phyloP scores from a whole-genome alignment of 2,797 vertebrate genomes.

The Galaxias olidus region DNA sequence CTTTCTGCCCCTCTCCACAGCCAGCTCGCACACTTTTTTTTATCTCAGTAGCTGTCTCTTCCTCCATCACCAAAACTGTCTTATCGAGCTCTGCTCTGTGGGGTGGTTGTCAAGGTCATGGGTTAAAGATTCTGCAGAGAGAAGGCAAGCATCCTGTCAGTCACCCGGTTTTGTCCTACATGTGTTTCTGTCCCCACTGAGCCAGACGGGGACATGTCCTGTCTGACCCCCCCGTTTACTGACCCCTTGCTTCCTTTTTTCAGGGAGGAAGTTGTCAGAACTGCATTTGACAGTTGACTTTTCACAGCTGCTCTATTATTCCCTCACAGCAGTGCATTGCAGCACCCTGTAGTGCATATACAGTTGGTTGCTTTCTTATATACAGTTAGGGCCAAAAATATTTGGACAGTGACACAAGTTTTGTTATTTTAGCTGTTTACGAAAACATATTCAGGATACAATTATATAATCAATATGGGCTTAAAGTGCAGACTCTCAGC shows the following conservation, averaged over 20 bases:
- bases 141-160: conserved; percentile 17
- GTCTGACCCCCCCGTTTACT: neutral
- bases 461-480: too few relatives aligned
- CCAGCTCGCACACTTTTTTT: neutral
- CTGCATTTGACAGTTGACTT: neutral
- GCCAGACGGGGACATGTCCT: conserved; percentile 4
- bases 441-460: too few relatives aligned
- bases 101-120: conserved; percentile 5
- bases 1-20: conserved; percentile 12
- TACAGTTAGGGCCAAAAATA: too few relatives aligned
- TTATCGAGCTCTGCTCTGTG: neutral
- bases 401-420: too few relatives aligned
- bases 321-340: neutral
- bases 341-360: too few relatives aligned
- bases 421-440: too few relatives aligned
- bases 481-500: too few relatives aligned
- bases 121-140: conserved; percentile 1
- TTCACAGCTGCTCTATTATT: neutral
- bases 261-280: conserved; percentile 5
- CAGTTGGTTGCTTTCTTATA: too few relatives aligned
- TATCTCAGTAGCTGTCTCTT: neutral
- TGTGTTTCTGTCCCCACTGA: conserved; percentile 25
- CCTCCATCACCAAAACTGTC: too few relatives aligned
- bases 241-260: conserved; percentile 28
- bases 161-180: conserved; percentile 40